phyloP scores from a whole-genome alignment of 2,113 vertebrate genomes.

The Sigmodon hispidus region DNA sequence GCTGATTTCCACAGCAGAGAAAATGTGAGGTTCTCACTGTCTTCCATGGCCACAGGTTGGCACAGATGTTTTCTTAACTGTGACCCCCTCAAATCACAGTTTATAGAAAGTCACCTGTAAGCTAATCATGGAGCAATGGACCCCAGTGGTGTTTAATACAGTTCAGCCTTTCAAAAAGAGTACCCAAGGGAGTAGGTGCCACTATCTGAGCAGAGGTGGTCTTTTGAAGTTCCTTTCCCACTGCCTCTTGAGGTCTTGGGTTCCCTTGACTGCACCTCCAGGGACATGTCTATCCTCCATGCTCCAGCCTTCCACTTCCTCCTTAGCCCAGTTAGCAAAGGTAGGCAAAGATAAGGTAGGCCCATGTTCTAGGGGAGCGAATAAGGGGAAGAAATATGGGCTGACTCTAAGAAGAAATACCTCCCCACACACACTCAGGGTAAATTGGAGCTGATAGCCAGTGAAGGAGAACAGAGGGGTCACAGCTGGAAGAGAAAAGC shows the following conservation, averaged over 20 bases:
- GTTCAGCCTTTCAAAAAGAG: not conserved
- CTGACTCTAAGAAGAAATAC: not conserved
- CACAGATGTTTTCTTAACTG: not conserved
- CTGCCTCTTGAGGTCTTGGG: not conserved
- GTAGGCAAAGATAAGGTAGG: not conserved
- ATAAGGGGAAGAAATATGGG: not conserved
- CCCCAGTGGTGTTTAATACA: accelerated
- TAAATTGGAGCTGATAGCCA: not conserved
- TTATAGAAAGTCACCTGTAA: not conserved
- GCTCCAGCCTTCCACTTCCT: not conserved
- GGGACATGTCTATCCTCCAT: not conserved
- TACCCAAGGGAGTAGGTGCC: accelerated
- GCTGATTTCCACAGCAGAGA: not conserved
- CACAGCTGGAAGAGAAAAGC: not conserved
- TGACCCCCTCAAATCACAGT: not conserved
- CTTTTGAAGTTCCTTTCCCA: not conserved
- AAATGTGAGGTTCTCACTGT: not conserved
- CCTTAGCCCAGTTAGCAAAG: not conserved
- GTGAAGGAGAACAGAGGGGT: accelerated
- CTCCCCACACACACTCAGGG: not conserved
- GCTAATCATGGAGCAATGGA: accelerated
- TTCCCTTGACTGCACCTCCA: not conserved
- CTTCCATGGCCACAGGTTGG: not conserved
- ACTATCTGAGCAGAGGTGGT: accelerated
- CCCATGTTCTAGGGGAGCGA: no score